A percentile compares a stretch with the other conserved stretches of the same genome.
Conservation (phyloP, 1,140 invertebrate genomes). For the Drosophila parabipectinata region DNA sequence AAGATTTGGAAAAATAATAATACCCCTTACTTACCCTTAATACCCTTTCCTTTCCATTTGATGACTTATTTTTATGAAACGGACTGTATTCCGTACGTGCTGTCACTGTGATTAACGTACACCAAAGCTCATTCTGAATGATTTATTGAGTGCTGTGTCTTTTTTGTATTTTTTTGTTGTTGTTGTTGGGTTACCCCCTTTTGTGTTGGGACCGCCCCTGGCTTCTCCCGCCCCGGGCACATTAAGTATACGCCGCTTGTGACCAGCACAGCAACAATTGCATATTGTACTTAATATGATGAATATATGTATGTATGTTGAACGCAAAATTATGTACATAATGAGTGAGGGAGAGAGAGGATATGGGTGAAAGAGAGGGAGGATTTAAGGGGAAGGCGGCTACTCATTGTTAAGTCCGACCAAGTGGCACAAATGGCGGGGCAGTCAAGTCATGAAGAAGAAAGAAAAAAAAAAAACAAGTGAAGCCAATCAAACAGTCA, state of each 20-base stretch:
- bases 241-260: constrained; percentile 44
- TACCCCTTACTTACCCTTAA: too few relatives aligned
- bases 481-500: constrained; percentile 52
- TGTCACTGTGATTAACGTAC: constrained; percentile 39
- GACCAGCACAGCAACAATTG: constrained; percentile 40
- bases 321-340: constrained; percentile 22
- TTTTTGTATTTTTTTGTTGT: neutral
- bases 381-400: too few relatives aligned
- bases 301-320: constrained; percentile 14
- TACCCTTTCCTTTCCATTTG: too few relatives aligned
- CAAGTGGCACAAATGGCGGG: constrained; percentile 37
- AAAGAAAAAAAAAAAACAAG: constrained; percentile 14
- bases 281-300: constrained; percentile 53
- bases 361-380: too few relatives aligned
- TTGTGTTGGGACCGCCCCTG: too few relatives aligned
- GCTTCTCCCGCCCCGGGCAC: neutral
- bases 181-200: neutral
- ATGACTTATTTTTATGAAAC: constrained; percentile 4
- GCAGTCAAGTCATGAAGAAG: neutral
- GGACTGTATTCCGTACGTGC: constrained; percentile 9
- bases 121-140: constrained; percentile 42
- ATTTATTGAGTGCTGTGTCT: constrained; percentile 44
- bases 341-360: constrained; percentile 11
- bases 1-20: too few relatives aligned
- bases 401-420: constrained; percentile 26